These are phyloP conservation scores for Decapterus maruadsi DNA, from an alignment of 2,797 vertebrate genomes.

Conservation along the genomic window DNA sequence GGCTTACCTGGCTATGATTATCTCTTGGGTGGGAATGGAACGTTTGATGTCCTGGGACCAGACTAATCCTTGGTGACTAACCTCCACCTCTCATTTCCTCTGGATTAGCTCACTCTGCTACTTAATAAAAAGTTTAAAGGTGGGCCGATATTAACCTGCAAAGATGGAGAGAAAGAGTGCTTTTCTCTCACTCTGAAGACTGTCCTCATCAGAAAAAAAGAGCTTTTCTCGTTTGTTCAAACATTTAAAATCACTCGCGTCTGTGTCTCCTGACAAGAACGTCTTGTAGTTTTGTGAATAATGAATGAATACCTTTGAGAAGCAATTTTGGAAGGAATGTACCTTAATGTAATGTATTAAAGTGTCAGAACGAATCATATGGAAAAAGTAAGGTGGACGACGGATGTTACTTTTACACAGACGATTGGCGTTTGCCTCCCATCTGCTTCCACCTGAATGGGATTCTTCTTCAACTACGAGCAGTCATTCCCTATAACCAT, in stretches of 20 bases:
- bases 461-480: neutral
- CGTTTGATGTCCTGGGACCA: slow-evolving; percentile 87
- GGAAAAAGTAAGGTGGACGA: neutral
- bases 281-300: slow-evolving; percentile 8
- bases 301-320: neutral
- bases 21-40: slow-evolving; percentile 89
- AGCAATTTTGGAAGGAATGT: neutral
- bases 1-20: slow-evolving; percentile 85
- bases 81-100: slow-evolving; percentile 92
- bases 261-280: neutral
- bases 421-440: neutral
- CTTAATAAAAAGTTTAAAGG: slow-evolving; percentile 76
- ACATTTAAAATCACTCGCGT: neutral
- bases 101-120: slow-evolving; percentile 88
- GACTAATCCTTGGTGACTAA: slow-evolving; percentile 90
- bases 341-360: neutral
- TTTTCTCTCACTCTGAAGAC: slow-evolving; percentile 5
- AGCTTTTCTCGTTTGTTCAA: neutral
- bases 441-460: neutral
- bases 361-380: neutral
- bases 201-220: neutral
- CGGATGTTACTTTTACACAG: neutral
- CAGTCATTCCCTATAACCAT: too few species aligned
- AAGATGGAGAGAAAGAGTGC: slow-evolving; percentile 13
- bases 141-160: slow-evolving; percentile 53